Evolutionary conservation across 2,888 invertebrate species (phyloP).

Genomic region (Holacanthella duospinosa): DNA sequence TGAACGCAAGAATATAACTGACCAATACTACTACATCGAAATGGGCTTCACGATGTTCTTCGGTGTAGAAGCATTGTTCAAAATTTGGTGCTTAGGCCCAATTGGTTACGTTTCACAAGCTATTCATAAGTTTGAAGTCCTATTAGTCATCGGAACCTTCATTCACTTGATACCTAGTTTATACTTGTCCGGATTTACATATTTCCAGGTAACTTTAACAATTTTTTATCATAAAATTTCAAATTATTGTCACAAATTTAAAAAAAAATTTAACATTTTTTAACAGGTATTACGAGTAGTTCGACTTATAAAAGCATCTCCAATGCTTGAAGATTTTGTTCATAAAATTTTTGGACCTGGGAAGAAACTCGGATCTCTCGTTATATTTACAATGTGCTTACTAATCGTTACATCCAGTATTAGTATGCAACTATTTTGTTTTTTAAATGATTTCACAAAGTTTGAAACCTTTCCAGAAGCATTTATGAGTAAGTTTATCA

Average conservation of each 20-base stretch:
- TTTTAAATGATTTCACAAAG: conserved; percentile 86
- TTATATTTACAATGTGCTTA: conserved; percentile 98
- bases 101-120: conserved; percentile 90
- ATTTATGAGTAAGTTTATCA: conserved; percentile 33
- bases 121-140: conserved; percentile 92
- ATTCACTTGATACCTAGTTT: conserved; percentile 85
- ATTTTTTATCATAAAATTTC: conserved; percentile 2
- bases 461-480: conserved; percentile 96
- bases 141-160: conserved; percentile 84
- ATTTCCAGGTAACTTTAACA: conserved; percentile 65
- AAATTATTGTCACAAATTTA: neutral
- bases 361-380: conserved; percentile 97
- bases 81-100: conserved; percentile 95
- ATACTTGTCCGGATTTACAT: conserved; percentile 87
- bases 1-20: conserved; percentile 68
- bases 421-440: conserved; percentile 98
- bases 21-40: conserved; percentile 88
- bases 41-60: conserved; percentile 89
- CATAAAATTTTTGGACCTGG: conserved; percentile 78
- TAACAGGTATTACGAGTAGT: conserved; percentile 83
- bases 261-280: too few relatives aligned
- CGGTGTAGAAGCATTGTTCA: conserved; percentile 87
- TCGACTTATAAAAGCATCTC: conserved; percentile 93
- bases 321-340: conserved; percentile 95
- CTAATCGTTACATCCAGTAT: conserved; percentile 96